Evolutionary conservation across 2,113 vertebrate species (phyloP), one percentile per base, ranked within the genome.

Genomic region (Lethenteron camtschaticum): DNA sequence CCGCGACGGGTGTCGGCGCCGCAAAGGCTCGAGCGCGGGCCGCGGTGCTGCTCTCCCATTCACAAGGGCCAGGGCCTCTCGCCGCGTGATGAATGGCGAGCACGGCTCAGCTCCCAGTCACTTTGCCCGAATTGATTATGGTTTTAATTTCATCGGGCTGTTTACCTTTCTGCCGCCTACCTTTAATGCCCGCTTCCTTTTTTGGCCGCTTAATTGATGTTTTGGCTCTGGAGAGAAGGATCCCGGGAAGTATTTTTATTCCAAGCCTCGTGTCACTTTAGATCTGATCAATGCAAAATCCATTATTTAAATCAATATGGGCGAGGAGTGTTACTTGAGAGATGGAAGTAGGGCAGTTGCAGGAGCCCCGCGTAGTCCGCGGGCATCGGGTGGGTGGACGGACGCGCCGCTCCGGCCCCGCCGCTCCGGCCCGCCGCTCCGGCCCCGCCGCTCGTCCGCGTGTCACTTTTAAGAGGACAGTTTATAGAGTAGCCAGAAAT

Each of bases 41-140:
- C 41, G 41, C 41, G 41, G 41, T 7, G 41, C 41, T 41, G 41
- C 41, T 41, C 5, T 41, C 41, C 41, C 41, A 41, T 41, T 41
- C 41, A 41, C 41, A 7, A 41, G 41, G 41, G 41, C 41, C 41
- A 7, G 41, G 41, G 41, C 41, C 41, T 41, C 41, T 41, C 41
- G 41, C 41, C 41, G 41, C 41, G 63, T 16, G 63, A 66, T 66
- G 63, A 66, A 66, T 66, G 63, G 63, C 9, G 24, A 66, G 24
- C 63, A 24, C n/a, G n/a, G n/a, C 24, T 24, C 63, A 66, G 63
- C 63, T 66, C 63, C n/a, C 24, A 24, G 63, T 66, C 24, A 66
- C 63, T 66, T n/a, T 66, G n/a, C 63, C 63, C n/a, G 24, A 66
- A 66, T 66, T 66, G 63, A 66, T 66, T 66, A 66, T 66, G 63